Percentiles rank a stretch among this genome's conserved stretches.
Conservation (phyloP, 2,888 invertebrate genomes). For the Lasius fuliginosus region DNA sequence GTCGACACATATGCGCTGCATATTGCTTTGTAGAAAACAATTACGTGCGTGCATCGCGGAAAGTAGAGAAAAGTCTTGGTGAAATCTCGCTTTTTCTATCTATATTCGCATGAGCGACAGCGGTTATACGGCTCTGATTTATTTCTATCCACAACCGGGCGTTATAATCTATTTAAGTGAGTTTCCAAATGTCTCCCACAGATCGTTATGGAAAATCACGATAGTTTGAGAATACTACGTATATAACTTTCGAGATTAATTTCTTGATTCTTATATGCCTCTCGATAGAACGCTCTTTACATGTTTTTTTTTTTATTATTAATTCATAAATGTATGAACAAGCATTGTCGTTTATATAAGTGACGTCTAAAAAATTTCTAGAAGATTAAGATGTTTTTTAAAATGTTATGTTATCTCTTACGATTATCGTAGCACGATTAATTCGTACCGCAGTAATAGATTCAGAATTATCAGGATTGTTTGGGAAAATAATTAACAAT, state of each 20-base stretch:
- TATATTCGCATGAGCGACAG: conserved; percentile 11
- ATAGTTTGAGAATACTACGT: not conserved
- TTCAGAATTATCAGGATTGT: not conserved
- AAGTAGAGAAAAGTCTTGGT: conserved; percentile 63
- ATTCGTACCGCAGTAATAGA: no score
- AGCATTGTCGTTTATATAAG: not conserved
- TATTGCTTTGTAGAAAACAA: conserved; percentile 47
- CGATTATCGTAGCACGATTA: no score
- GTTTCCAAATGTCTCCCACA: conserved; percentile 28
- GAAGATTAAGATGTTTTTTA: not conserved
- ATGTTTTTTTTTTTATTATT: not conserved
- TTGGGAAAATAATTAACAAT: not conserved
- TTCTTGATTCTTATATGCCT: not conserved
- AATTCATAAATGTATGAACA: not conserved
- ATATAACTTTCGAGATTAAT: not conserved
- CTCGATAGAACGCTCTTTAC: not conserved
- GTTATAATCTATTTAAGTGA: conserved; percentile 20
- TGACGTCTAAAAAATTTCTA: no score
- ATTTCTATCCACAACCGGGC: not conserved
- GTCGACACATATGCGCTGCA: not conserved
- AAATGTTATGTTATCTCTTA: no score
- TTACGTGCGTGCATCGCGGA: conserved; percentile 41
- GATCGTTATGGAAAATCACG: not conserved
- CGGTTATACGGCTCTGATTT: conserved; percentile 11
- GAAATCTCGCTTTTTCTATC: conserved; percentile 61